Base-by-base conservation (phyloP, 30 jellyfish, hydroid and myxozoan genomes). In the Aurelia aurita region DNA sequence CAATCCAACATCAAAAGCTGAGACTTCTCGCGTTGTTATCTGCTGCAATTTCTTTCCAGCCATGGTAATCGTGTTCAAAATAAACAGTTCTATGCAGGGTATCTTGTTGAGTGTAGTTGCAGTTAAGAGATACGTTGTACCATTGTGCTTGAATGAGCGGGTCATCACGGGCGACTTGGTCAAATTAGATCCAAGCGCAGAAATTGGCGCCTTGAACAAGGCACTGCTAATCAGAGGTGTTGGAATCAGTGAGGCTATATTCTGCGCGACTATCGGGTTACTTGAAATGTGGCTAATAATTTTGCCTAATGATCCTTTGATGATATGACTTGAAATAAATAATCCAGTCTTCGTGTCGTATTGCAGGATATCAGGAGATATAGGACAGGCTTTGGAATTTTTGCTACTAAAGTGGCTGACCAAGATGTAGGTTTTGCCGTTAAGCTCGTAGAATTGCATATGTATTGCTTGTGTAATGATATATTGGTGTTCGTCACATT, bases 391-490 rank as follows among this genome's bases (percentile, higher is more conserved):
- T 45, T 35, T 32, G 3, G 93, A 11, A 5, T 3, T 6, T 0
- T 20, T 34, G 8, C 26, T 15, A 1, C 93, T 87, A 63, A 23
- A 59, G 58, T 91, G 91, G 15, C 88, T 86, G 20, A 77, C 86
- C 46, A 84, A 85, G 10, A 91, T n/a, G n/a, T 72, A 93, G 23
- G 60, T 14, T 7, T 39, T 49, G 57, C 79, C 80, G 0, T 85
- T 49, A 46, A 65, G 15, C 31, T 46, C 55, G 32, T 39, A 71
- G 61, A 92, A 87, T 60, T 92, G 96, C 77, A 92, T 14, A 20
- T 39, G 25, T 15, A 53, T 26, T 18, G 97, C 97, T 29, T 54
- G 66, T n/a, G 98, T 92, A 31, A 6, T 53, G 0, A 92, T 39
- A 2, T 39, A 55, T 27, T 92, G 91, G 39, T 31, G 27, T n/a